Conservation (phyloP, 2,113 vertebrate species). For the Brachypodius melanocephalos region DNA sequence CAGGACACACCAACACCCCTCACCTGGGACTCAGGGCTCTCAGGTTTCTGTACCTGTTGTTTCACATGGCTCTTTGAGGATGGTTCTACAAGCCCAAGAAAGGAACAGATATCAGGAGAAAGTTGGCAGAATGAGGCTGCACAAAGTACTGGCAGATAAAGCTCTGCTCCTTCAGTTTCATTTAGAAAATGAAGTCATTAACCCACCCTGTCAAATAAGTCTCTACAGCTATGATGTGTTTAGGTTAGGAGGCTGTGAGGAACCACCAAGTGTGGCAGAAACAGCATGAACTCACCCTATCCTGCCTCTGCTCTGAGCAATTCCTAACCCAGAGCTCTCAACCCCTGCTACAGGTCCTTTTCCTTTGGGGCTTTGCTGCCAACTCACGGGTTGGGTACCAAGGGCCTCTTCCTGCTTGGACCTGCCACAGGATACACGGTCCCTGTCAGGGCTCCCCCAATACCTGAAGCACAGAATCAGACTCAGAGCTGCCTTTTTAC, state of each 20-base stretch:
- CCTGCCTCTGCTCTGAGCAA: not conserved
- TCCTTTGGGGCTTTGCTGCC: not conserved
- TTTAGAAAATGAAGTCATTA: not conserved
- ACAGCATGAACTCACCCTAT: not conserved
- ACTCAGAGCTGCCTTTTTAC: not conserved
- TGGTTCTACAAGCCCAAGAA: not conserved
- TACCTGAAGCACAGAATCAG: too few species aligned
- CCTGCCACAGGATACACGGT: not conserved
- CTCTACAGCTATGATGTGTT: accelerated
- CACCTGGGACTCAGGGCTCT: not conserved
- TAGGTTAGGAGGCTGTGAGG: not conserved
- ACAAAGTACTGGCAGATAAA: not conserved
- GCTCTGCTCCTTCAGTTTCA: not conserved
- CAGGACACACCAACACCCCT: not conserved
- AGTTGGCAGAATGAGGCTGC: not conserved
- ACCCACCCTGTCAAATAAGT: accelerated
- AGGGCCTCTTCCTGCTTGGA: too few species aligned
- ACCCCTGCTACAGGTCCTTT: not conserved
- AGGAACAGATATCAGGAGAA: not conserved
- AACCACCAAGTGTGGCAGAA: not conserved
- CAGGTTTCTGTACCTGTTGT: not conserved
- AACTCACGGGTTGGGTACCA: not conserved
- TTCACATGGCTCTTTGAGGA: not conserved
- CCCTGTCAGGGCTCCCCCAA: accelerated
- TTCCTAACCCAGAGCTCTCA: not conserved